Base-by-base conservation (phyloP, 2,113 vertebrate genomes). In the Sclerurus mexicanus region DNA sequence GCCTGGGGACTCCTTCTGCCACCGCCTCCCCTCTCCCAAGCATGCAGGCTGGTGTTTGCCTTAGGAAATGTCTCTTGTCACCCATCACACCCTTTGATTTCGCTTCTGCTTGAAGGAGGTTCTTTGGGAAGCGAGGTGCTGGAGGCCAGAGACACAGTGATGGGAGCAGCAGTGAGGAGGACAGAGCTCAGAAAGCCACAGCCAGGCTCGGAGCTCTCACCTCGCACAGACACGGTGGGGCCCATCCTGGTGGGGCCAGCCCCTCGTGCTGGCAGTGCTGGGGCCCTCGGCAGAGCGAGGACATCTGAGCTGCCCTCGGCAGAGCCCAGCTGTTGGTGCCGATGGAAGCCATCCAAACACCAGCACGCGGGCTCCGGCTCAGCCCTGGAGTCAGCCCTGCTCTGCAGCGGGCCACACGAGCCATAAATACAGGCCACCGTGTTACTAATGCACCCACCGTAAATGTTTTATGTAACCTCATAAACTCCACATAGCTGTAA, bases 61-160 rank as follows among this genome's bases (percentile, higher is more conserved):
- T 44, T 56, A 4, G 5, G n/a, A 60, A 80, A 50, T 12, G 39
- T 31, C 56, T 58, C 64, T 74, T 63, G 40, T 69, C 76, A 25
- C 42, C 68, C 44, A 7, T 49, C 19, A 1, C 4, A 46, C 15
- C 27, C 55, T 46, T 76, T 27, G 7, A 31, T 56, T 55, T 56
- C 18, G 12, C 47, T 44, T 21, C 37, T 40, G 50, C 25, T 0
- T 37, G 3, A 44, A 67, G 28, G 72, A 47, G 30, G 21, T 55
- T 10, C 8, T 0, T 53, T 55, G 44, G 3, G 2, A 3, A 5
- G 23, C 0, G 0, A 30, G 66, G 35, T 25, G 64, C 8, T 47
- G 64, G 68, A 75, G 56, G 23, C 21, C 68, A 33, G 58, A 27
- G 33, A 30, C 63, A 8, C 8, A 2, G 46, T 14, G 40, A 59